Evolutionary conservation across 2,113 vertebrate species (phyloP), one percentile per base, ranked within the genome.

Genomic region (Carassius auratus): DNA sequence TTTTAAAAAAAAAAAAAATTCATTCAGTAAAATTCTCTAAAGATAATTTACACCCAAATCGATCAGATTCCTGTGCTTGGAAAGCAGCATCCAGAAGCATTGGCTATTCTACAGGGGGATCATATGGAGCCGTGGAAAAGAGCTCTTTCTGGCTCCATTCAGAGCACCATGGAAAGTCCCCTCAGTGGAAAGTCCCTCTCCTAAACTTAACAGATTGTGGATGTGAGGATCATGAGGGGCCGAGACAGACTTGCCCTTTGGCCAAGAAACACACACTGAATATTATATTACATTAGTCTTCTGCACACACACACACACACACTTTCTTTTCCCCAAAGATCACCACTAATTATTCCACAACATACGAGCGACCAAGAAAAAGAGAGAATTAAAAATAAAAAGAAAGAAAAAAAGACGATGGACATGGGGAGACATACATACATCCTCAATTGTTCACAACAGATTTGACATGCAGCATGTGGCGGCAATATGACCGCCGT

Each of bases 241-340:
- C 26, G 38, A 26, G 68, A 12, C 57, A 84, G 89, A 88, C 87
- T 86, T 57, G 83, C 85, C 76, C 85, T 61, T 86, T 80, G 85
- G 89, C 90, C 88, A 93, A 91, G 87, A 87, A 91, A 90, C 86
- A 90, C 86, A 89, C 84, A 91, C 86, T 84, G 86, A 87, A 87
- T 88, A 92, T 89, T 86, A 85, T 74, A 78, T 91, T 89, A 91
- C 88, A 86, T 84, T 84, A 83, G 76, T 83, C 79, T 90, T 48
- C 52, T 30, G 19, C 57, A 6, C 26, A 6, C 64, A 8, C 15
- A 3, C 30, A 78, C 62, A 45, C 64, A 69, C 8, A 59, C 30
- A 69, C 1, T n/a, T 62, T 73, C 8, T 30, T 55, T 13, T 17
- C 71, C 36, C 73, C 38, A 52, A 77, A 71, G 36, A 81, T 68